Evolutionary conservation across 2,888 invertebrate genomes (phyloP).

Genomic region (Scaptomyza tumidula): DNA sequence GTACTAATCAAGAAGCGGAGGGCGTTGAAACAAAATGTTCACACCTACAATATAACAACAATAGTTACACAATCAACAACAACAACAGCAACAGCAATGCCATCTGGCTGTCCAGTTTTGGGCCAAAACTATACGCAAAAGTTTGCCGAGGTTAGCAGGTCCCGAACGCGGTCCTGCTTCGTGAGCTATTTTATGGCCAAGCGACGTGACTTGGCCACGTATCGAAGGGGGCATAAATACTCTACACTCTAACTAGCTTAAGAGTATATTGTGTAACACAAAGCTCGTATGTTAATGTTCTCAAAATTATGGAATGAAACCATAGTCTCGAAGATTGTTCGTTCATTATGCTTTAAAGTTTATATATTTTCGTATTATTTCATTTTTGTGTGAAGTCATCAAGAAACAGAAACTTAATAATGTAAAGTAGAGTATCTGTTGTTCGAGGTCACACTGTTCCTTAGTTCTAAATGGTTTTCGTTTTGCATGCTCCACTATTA

Average conservation of each 20-base stretch:
- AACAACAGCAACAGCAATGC: slow-evolving; percentile 14
- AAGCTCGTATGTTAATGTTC: too few relatives aligned
- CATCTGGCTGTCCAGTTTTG: slow-evolving; percentile 57
- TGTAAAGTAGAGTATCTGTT: neutral
- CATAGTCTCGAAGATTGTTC: too few relatives aligned
- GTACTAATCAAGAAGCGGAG: slow-evolving; percentile 53
- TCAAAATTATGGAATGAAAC: too few relatives aligned
- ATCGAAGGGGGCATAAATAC: neutral
- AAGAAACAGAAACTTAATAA: too few relatives aligned
- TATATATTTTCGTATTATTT: too few relatives aligned
- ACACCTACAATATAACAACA: slow-evolving; percentile 58
- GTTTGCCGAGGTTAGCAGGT: slow-evolving; percentile 49
- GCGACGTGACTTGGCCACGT: slow-evolving; percentile 64
- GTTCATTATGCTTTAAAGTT: too few relatives aligned
- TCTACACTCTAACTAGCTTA: too few relatives aligned
- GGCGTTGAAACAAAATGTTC: slow-evolving; percentile 75
- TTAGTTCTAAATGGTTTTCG: neutral
- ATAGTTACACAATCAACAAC: slow-evolving; percentile 20
- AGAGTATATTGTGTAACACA: too few relatives aligned
- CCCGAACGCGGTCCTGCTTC: slow-evolving; percentile 36
- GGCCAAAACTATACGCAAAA: slow-evolving; percentile 60
- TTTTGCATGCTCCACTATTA: slow-evolving; percentile 43
- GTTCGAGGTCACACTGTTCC: neutral
- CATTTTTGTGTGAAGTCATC: too few relatives aligned
- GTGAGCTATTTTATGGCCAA: slow-evolving; percentile 62